Evolutionary conservation across 2,888 invertebrate genomes (phyloP), one percentile per base, ranked within the genome.

Genomic region (Dorcus hopei): DNA sequence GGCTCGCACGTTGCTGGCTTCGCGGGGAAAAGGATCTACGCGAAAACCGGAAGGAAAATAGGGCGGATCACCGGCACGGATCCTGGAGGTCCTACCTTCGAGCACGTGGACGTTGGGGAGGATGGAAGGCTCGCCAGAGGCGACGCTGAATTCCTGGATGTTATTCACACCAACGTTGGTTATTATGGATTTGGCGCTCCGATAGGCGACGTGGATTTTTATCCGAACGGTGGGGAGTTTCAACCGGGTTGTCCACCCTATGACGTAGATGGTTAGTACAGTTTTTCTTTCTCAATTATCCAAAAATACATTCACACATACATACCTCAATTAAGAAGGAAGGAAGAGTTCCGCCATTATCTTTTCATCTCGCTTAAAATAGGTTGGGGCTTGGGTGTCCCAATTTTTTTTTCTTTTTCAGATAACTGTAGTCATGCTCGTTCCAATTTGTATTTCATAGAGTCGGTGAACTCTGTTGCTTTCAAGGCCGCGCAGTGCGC

Each of bases 341-440:
- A 41, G n/a, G 41, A 8, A n/a, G n/a, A n/a, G n/a, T n/a, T n/a
- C n/a, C n/a, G n/a, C n/a, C n/a, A 4, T 41, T 4, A 41, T 41
- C 4, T 8, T 41, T 3, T 5, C 26, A 26, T 26, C 26, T 26
- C 26, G 5, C 26, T 26, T 26, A 26, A 26, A 26, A 26, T 26
- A 26, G 5, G 26, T 2, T 26, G 26, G 4, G 26, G 9, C 14
- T 11, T 23, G 9, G 3, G 45, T 45, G 14, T 14, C 14, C 14
- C 14, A 45, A 14, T 14, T 9, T 4, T 4, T n/a, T n/a, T n/a
- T n/a, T n/a, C n/a, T n/a, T 58, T 73, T 74, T 50, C 65, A 82
- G 82, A 79, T 65, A 80, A 80, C 52, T 80, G 80, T 61, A 80
- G 79, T 61, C 81, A 81, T 61, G 79, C 77, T 14, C 73, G 81